Evolutionary conservation across 2,888 invertebrate species (phyloP), one percentile per base, ranked within the genome.

Genomic region (Lasioglossum leucozonium): DNA sequence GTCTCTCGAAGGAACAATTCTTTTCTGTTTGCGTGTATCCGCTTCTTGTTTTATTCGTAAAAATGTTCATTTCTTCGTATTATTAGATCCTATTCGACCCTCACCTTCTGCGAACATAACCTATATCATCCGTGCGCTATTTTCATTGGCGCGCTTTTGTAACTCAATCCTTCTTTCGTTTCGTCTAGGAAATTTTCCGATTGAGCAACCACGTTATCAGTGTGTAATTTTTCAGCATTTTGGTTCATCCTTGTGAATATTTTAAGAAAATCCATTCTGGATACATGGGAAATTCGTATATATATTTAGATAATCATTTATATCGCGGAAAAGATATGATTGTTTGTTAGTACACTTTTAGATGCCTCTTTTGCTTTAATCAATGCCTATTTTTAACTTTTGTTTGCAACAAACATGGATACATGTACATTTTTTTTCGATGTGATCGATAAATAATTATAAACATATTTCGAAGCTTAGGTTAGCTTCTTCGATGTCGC

Each of bases 131-230:
- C 40, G 5, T 26, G 40, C 8, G 71, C 37, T 67, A 72, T 42
- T 77, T 72, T 44, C 4, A 77, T 80, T 85, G 77, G 86, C 81
- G 86, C 85, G 85, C 86, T 85, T 85, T 85, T 77, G 34, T 42
- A 55, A 37, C 26, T 37, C 18, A 79, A 42, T 55, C 71, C 55
- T 44, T 44, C 26, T 34, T n/a, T 37, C 42, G 16, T n/a, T 16
- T 4, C 10, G 51, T 30, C n/a, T 30, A 30, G 34, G 37, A 67
- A 62, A 84, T 40, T 16, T 74, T 47, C 13, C 13, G 10, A n/a
- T 51, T 67, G n/a, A 73, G 58, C 6, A 37, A 51, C 40, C 71
- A 13, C 22, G 16, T 22, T 65, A 72, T 76, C 26, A 62, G 6
- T 22, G 47, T 77, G 26, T 42, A 18, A 40, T 51, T 42, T 58